Conservation (phyloP, 2,797 vertebrate genomes). For the Yasuhikotakia modesta region DNA sequence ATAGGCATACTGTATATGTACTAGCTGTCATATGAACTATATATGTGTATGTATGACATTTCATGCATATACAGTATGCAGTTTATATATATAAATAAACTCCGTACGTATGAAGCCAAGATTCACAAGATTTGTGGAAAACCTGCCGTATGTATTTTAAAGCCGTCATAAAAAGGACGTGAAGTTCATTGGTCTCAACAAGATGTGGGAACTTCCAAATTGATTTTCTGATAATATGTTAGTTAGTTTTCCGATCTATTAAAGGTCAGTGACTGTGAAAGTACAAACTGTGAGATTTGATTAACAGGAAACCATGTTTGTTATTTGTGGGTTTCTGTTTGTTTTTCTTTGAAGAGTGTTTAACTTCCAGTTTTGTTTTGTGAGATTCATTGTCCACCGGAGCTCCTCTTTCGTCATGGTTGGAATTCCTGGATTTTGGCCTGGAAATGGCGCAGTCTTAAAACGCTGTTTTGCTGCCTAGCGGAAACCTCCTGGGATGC, state of each 20-base stretch:
- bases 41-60: too few relatives aligned
- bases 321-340: not conserved
- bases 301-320: not conserved
- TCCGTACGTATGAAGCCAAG: not conserved
- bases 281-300: too few relatives aligned
- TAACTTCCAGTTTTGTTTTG: not conserved
- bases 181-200: too few relatives aligned
- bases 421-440: conserved; percentile 70
- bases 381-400: not conserved
- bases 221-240: too few relatives aligned
- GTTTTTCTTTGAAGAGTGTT: conserved; percentile 1
- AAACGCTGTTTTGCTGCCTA: conserved; percentile 51
- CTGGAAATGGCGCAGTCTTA: conserved; percentile 54
- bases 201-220: too few relatives aligned
- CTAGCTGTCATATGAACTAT: too few relatives aligned
- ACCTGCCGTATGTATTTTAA: not conserved
- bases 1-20: not conserved
- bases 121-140: not conserved
- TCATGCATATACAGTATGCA: too few relatives aligned
- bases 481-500: conserved; percentile 46
- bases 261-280: not conserved
- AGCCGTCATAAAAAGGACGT: too few relatives aligned
- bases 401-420: conserved; percentile 2
- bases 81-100: too few relatives aligned
- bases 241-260: too few relatives aligned